Evolutionary conservation across 2,888 invertebrate genomes (phyloP).

Genomic region (Caenorhabditis panamensis): DNA sequence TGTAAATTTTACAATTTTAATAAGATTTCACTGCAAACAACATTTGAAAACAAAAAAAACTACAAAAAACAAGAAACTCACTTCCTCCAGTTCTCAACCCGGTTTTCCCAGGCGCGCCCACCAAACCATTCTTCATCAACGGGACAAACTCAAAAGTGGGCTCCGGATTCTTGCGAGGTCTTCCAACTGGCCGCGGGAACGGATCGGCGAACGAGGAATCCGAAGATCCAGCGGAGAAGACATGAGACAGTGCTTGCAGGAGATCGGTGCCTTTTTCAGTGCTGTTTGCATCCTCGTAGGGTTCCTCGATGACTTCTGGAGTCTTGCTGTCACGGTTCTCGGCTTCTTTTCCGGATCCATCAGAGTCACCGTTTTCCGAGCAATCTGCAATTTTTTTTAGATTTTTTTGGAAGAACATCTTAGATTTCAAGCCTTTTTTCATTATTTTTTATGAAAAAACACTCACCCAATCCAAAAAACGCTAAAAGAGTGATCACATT

Average conservation of each 20-base stretch:
- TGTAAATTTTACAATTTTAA: no score
- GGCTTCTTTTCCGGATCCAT: slow-evolving; percentile 22
- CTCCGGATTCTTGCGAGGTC: background rate
- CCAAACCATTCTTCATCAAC: background rate
- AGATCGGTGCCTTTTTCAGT: background rate
- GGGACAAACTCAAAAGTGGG: background rate
- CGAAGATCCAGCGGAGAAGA: background rate
- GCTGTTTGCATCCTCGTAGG: background rate
- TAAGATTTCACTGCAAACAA: no score
- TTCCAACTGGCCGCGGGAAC: background rate
- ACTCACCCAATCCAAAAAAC: no score
- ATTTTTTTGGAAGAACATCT: no score
- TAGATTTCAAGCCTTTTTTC: no score
- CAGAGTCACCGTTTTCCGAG: slow-evolving; percentile 36
- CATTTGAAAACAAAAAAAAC: no score
- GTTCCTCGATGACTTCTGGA: background rate
- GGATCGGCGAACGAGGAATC: background rate
- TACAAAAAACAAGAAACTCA: no score
- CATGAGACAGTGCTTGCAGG: slow-evolving; percentile 8
- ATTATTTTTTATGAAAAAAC: no score
- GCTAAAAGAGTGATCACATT: no score
- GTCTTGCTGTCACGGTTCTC: background rate
- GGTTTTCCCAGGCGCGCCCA: no score
- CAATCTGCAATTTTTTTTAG: slow-evolving; percentile 1
- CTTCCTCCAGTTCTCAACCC: no score